Evolutionary conservation across 2,113 vertebrate species (phyloP).

Genomic region (Bos indicus): DNA sequence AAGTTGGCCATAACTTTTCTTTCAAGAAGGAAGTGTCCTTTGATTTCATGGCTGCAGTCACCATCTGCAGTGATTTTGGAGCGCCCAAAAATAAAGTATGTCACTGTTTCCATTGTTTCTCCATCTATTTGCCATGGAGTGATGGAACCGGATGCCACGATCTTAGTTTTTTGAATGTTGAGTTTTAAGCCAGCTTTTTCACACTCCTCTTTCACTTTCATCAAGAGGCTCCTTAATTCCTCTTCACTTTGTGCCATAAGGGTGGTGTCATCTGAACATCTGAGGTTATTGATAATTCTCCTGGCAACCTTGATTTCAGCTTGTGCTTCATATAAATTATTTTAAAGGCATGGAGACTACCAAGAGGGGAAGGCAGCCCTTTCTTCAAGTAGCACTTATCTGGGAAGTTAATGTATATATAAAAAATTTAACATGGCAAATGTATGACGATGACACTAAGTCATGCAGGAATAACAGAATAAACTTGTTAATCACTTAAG

Average conservation of each 20-base stretch:
- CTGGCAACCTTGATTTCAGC: neutral
- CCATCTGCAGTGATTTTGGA: neutral
- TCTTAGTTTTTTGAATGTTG: neutral
- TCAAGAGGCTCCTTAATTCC: neutral
- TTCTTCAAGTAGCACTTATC: neutral
- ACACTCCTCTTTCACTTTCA: neutral
- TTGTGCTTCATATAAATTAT: neutral
- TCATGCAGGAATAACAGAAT: neutral
- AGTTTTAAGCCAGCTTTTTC: neutral
- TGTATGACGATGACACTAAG: neutral
- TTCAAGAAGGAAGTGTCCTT: neutral
- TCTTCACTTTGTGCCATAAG: neutral
- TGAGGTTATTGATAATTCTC: neutral
- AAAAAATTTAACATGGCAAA: neutral
- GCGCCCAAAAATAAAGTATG: neutral
- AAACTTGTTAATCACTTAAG: neutral
- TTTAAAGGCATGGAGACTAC: neutral
- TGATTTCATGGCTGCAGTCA: neutral
- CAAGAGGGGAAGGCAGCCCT: neutral
- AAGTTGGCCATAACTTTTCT: neutral
- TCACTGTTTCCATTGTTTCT: neutral
- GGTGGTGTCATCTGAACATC: neutral
- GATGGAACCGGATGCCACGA: neutral
- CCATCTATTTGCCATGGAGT: neutral
- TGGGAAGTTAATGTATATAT: neutral